Base-by-base conservation (phyloP, 1,140 invertebrate genomes). In the Manduca sexta region DNA sequence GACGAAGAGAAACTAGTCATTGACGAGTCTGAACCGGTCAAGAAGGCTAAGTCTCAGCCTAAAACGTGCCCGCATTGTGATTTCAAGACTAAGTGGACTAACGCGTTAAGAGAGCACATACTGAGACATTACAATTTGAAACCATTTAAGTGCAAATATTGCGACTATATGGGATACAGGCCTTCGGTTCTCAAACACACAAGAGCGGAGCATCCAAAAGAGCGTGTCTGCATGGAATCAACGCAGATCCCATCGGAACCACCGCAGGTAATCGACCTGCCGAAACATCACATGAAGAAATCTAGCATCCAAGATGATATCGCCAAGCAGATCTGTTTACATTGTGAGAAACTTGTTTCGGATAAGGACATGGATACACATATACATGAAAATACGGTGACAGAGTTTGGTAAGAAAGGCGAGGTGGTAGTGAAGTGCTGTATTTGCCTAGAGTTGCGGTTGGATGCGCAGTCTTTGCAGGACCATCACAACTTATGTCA, bases 1-100 rank as follows among this genome's bases (percentile, higher is more conserved):
- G 73, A 80, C 21, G 71, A 73, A 1, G 74, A 76, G 2, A 57
- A 46, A 10, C 52, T 72, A 0, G 51, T 69, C 7, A 76, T 76
- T 5, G 70, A 76, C 37, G 74, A 78, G 43, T 45, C 52, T 3
- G n/a, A 30, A 40, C 11, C 14, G 3, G 39, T 16, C 2, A 59
- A 43, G 12, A 49, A 37, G 10, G n/a, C n/a, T n/a, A 40, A 14
- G 2, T 8, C 8, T 26, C 16, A 29, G 39, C 3, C 10, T 6
- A 31, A 18, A 3, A 15, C 33, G 11, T 84, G 77, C 33, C 44
- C 45, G 0, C 49, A 70, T 40, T 84, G 81, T 48, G 29, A 30
- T 0, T 67, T 46, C 13, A 17, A 16, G 0, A 44, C 53, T 0
- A 59, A 42, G 11, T 46, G 49, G 12, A 16, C 10, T 0, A 52